Evolutionary conservation across 2,113 vertebrate genomes (phyloP).

Genomic region (Scolopax mira): DNA sequence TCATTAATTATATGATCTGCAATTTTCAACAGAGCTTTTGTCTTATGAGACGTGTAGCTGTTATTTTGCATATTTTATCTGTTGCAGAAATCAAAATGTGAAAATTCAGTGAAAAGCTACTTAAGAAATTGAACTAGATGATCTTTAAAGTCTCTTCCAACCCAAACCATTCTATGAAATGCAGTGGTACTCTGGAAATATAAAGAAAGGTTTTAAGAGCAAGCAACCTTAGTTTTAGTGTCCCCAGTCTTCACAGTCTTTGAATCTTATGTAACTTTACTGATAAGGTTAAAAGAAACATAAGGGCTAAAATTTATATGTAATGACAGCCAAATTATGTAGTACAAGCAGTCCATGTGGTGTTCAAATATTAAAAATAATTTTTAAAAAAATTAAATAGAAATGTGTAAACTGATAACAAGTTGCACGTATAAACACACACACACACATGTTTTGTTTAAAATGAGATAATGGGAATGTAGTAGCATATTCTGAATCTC

Average conservation of each 20-base stretch:
- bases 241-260: background rate
- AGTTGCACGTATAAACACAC: background rate
- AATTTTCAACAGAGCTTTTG: background rate
- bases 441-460: background rate
- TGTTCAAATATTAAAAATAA: conserved; percentile 30
- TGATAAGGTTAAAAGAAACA: background rate
- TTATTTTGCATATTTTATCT: background rate
- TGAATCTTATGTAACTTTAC: background rate
- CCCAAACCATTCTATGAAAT: background rate
- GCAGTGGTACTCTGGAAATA: background rate
- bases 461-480: background rate
- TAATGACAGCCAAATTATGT: background rate
- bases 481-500: background rate
- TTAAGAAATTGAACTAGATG: background rate
- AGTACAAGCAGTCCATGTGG: background rate
- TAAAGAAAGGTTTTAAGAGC: background rate
- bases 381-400: background rate
- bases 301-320: background rate
- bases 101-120: no score
- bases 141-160: no score
- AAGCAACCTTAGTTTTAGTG: background rate
- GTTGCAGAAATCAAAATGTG: background rate
- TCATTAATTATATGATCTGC: background rate
- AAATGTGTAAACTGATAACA: background rate
- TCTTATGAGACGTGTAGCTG: background rate